These are phyloP conservation scores for Athripsodes cinereus DNA, from an alignment of 2,888 invertebrate species.

Conservation along the genomic window DNA sequence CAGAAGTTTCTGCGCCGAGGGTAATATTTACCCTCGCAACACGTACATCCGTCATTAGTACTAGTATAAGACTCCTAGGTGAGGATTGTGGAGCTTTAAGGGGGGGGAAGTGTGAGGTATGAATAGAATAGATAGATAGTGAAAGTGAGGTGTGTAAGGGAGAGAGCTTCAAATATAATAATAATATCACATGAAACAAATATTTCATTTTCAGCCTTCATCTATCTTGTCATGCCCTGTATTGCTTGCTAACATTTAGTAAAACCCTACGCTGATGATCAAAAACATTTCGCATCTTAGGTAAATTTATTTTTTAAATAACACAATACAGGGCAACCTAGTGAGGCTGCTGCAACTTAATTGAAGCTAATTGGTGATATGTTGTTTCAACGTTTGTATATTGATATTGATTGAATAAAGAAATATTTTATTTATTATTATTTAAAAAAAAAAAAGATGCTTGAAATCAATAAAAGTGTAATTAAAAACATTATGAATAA, in stretches of 20 bases:
- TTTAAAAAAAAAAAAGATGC: too few relatives aligned
- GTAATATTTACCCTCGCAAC: constrained; percentile 6
- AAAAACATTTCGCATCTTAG: too few relatives aligned
- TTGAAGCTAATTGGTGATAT: too few relatives aligned
- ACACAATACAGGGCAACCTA: too few relatives aligned
- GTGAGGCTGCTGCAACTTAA: too few relatives aligned
- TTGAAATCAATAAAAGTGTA: too few relatives aligned
- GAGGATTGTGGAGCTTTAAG: constrained; percentile 2
- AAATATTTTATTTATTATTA: too few relatives aligned
- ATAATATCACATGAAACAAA: constrained; percentile 25
- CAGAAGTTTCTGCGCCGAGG: not conserved
- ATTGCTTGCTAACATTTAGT: constrained; percentile 14
- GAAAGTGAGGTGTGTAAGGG: not conserved
- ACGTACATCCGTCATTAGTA: constrained; percentile 21
- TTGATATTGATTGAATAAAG: too few relatives aligned
- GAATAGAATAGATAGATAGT: constrained; percentile 1
- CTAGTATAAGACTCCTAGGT: not conserved
- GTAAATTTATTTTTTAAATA: too few relatives aligned
- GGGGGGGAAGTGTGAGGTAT: constrained; percentile 1
- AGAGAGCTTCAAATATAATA: constrained; percentile 21
- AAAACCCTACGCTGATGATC: constrained; percentile 9
- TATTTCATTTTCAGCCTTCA: constrained; percentile 26
- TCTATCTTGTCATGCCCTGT: constrained; percentile 25
- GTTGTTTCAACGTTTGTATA: too few relatives aligned
- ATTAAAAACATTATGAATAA: too few relatives aligned